Evolutionary conservation across 1,140 invertebrate species (phyloP), one percentile per base, ranked within the genome.

Genomic region (Maniola jurtina): DNA sequence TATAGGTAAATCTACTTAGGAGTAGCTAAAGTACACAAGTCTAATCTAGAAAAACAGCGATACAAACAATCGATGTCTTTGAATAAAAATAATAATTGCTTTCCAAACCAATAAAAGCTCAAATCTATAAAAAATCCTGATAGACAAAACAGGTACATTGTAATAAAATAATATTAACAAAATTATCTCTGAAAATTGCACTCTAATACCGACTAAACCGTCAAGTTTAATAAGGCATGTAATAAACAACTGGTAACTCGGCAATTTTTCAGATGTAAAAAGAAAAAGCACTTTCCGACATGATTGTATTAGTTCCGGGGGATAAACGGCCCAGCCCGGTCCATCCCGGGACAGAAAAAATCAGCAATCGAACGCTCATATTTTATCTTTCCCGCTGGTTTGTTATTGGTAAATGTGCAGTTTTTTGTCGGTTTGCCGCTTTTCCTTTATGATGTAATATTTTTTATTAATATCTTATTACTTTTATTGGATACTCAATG

Each of bases 241-340:
- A 58, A 59, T 61, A 61, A 62, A 68, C 35, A 57, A 52, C 42
- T 40, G 15, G 34, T 62, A 62, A 68, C 16, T 25, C 47, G 25
- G 55, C 45, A 62, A 59, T 68, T 59, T 63, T 59, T 63, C 66
- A 63, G 57, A 35, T 35, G 48, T 59, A 59, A 68, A 68, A 68
- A 60, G 54, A 67, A 47, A 66, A 68, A 68, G 63, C n/a, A 50
- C 38, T 33, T 15, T 14, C 64, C 42, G 35, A 57, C 38, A 58
- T 52, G 60, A 68, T 68, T 68, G 60, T 68, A 68, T 68, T 68
- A 57, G 66, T 68, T 68, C 60, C 33, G 60, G 45, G 15, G 61
- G 38, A 68, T 58, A 52, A 57, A 47, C 54, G 54, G 62, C 40
- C 55, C 34, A 11, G 56, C 40, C 55, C 34, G 15, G 56, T 42